Evolutionary conservation across 2,797 vertebrate species (phyloP).

Genomic region (Gymnothorax javanicus): DNA sequence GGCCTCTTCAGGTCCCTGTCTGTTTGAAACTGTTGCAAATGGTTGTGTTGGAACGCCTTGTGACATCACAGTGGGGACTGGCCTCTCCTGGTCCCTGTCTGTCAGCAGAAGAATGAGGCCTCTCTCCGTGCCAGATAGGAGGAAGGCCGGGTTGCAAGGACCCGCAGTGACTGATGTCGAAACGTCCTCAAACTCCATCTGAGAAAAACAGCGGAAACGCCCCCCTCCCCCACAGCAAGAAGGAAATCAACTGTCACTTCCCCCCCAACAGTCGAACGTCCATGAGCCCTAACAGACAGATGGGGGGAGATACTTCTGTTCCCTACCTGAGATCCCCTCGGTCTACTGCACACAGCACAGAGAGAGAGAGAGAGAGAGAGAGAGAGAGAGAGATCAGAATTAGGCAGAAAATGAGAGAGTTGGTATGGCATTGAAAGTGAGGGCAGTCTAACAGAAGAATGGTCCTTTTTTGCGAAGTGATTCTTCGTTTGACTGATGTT

Average conservation of each 20-base stretch:
- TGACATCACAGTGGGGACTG: neutral
- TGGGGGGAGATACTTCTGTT: neutral
- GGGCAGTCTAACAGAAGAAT: neutral
- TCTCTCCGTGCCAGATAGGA: neutral
- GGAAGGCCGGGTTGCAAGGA: conserved; percentile 46
- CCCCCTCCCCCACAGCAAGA: neutral
- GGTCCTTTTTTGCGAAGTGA: neutral
- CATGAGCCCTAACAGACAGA: neutral
- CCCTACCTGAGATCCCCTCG: neutral
- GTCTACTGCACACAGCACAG: neutral
- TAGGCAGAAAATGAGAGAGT: too few relatives aligned
- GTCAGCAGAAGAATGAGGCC: neutral
- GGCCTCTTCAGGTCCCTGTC: neutral
- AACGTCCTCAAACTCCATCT: conserved; percentile 64
- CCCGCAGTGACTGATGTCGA: conserved; percentile 72
- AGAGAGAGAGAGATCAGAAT: neutral
- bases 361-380: neutral
- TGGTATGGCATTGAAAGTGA: neutral
- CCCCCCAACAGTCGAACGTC: conserved; percentile 4
- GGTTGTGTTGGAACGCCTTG: neutral
- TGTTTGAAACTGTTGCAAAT: neutral
- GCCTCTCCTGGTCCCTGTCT: neutral
- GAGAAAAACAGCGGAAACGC: conserved; percentile 38
- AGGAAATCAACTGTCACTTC: conserved; percentile 3
- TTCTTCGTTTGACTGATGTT: too few relatives aligned